Conservation (phyloP, 2,888 invertebrate species). For the Tetropium fuscum region DNA sequence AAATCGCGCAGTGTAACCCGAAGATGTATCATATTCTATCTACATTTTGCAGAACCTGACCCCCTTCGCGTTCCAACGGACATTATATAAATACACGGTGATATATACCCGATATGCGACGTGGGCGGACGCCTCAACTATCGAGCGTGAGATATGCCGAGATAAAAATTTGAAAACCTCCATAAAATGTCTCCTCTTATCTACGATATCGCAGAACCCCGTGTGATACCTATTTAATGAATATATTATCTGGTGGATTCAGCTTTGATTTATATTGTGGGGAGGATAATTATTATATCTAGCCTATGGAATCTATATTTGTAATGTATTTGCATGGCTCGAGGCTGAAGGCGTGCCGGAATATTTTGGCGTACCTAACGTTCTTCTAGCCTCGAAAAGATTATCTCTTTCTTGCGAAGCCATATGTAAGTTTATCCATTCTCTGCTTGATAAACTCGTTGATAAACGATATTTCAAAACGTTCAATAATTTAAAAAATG, state of each 20-base stretch:
- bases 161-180: constrained; percentile 57
- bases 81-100: constrained; percentile 60
- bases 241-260: constrained; percentile 42
- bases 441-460: too few relatives aligned
- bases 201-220: constrained; percentile 45
- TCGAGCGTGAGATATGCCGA: constrained; percentile 59
- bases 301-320: constrained; percentile 26
- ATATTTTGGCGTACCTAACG: not conserved
- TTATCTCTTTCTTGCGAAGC: too few relatives aligned
- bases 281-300: constrained; percentile 31
- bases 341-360: constrained; percentile 34
- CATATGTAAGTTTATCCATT: too few relatives aligned
- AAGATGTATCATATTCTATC: constrained; percentile 58
- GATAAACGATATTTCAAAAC: too few relatives aligned
- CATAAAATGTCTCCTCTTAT: constrained; percentile 55
- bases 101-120: constrained; percentile 58
- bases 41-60: constrained; percentile 57
- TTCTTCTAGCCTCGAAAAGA: too few relatives aligned
- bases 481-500: too few relatives aligned
- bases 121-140: constrained; percentile 59
- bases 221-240: constrained; percentile 45
- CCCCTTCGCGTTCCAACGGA: constrained; percentile 52
- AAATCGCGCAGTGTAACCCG: constrained; percentile 53
- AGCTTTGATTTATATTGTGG: constrained; percentile 32
- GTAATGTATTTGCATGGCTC: constrained; percentile 35